These are phyloP conservation scores for Omphaloscelis lunosa DNA, from an alignment of 2,888 invertebrate genomes.

Conservation along the genomic window DNA sequence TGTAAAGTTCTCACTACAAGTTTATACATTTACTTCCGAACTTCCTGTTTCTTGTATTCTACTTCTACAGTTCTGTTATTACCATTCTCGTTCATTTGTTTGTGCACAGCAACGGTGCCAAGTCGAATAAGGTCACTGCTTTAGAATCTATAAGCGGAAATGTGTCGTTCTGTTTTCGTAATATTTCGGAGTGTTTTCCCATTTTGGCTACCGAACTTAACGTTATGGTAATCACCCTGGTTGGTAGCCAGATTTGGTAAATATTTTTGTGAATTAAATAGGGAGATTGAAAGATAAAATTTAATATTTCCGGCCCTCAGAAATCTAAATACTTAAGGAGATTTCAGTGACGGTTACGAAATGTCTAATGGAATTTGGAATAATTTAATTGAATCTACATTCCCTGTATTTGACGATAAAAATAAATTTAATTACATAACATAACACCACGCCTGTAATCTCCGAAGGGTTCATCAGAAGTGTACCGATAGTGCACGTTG, in stretches of 20 bases:
- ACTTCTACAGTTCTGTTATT: slow-evolving; percentile 12
- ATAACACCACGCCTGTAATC: neutral
- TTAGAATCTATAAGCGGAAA: slow-evolving; percentile 17
- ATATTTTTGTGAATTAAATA: neutral
- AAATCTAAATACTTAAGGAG: slow-evolving; percentile 20
- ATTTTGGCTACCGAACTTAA: slow-evolving; percentile 11
- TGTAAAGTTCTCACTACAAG: neutral
- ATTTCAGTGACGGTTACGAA: slow-evolving; percentile 34
- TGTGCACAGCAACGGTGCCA: slow-evolving; percentile 2
- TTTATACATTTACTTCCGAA: slow-evolving; percentile 2
- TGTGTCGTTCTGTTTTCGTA: slow-evolving; percentile 7
- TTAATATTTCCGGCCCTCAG: slow-evolving; percentile 4
- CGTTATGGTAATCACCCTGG: slow-evolving; percentile 22
- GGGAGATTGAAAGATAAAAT: slow-evolving; percentile 11
- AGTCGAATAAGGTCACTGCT: slow-evolving; percentile 6
- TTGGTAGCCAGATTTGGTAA: slow-evolving; percentile 5
- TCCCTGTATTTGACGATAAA: neutral
- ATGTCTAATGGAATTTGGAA: slow-evolving; percentile 23
- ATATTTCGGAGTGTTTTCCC: slow-evolving; percentile 6
- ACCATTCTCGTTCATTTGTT: slow-evolving; percentile 10
- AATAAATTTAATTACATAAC: neutral
- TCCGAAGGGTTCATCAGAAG: neutral
- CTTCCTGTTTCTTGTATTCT: neutral
- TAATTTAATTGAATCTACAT: slow-evolving; percentile 21
- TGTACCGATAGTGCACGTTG: too few relatives aligned